These are phyloP conservation scores for Nemoura dubitans DNA, from an alignment of 2,888 invertebrate species.

Conservation along the genomic window DNA sequence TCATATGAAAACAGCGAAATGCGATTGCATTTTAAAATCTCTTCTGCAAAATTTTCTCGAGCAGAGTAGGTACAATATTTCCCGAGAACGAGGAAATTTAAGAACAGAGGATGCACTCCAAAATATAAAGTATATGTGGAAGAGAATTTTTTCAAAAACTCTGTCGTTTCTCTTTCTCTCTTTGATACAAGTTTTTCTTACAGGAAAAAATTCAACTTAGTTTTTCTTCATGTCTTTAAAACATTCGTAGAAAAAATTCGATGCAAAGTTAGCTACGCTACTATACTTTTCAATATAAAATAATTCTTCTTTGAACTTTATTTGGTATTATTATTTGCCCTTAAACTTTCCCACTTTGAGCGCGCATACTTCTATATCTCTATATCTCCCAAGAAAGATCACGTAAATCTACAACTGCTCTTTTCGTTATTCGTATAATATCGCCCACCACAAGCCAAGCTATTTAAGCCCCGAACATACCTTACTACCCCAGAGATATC, in stretches of 20 bases:
- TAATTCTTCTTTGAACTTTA: conserved; percentile 12
- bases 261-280: background rate
- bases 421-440: background rate
- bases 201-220: background rate
- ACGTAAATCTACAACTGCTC: background rate
- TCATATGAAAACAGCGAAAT: background rate
- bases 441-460: background rate
- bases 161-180: background rate
- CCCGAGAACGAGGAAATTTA: background rate
- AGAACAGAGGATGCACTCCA: conserved; percentile 7
- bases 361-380: background rate
- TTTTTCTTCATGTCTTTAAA: background rate
- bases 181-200: background rate
- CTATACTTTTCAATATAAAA: conserved; percentile 4
- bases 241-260: background rate
- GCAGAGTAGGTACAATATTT: background rate
- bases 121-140: background rate
- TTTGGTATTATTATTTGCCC: background rate
- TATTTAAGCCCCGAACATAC: background rate
- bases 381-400: background rate
- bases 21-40: background rate
- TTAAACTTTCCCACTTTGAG: background rate
- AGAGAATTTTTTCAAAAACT: background rate
- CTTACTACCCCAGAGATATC: background rate
- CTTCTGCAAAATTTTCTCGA: background rate